Evolutionary conservation across 2,888 invertebrate genomes (phyloP).

Genomic region (Plagiodera versicolora): DNA sequence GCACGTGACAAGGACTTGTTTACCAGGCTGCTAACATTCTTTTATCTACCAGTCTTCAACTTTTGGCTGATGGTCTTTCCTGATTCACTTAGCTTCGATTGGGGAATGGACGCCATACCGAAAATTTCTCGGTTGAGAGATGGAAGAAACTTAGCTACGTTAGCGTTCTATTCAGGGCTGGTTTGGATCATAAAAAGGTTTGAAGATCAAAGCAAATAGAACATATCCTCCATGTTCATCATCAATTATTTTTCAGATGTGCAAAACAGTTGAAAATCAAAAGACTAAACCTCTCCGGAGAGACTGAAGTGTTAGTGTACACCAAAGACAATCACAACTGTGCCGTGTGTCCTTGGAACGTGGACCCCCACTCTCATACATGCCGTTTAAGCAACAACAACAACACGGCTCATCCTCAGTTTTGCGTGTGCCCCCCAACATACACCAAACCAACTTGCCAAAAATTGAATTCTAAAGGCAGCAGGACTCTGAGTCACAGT

Average conservation of each 20-base stretch:
- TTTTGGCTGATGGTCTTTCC: conserved; percentile 86
- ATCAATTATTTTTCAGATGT: not conserved
- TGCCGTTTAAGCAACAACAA: conserved; percentile 75
- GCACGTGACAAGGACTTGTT: conserved; percentile 81
- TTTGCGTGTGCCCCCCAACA: conserved; percentile 49
- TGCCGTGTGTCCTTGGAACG: conserved; percentile 69
- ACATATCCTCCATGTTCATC: conserved; percentile 39
- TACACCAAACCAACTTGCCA: not conserved
- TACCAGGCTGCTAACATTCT: conserved; percentile 86
- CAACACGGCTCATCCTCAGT: conserved; percentile 62
- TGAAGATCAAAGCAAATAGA: too few species aligned
- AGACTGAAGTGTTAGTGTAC: not conserved
- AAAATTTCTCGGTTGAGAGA: conserved; percentile 79
- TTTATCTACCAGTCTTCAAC: conserved; percentile 90
- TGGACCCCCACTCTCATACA: conserved; percentile 68
- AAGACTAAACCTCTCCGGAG: not conserved
- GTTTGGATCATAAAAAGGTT: conserved; percentile 30
- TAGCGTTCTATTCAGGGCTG: conserved; percentile 68
- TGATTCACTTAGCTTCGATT: conserved; percentile 90
- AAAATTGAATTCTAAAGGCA: not conserved
- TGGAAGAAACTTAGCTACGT: conserved; percentile 73
- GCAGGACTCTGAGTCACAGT: conserved; percentile 31
- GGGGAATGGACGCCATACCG: conserved; percentile 98
- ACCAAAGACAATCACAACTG: conserved; percentile 54
- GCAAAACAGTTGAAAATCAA: not conserved